Evolutionary conservation across 2,888 invertebrate species (phyloP).

Genomic region (Hypena proboscidalis): DNA sequence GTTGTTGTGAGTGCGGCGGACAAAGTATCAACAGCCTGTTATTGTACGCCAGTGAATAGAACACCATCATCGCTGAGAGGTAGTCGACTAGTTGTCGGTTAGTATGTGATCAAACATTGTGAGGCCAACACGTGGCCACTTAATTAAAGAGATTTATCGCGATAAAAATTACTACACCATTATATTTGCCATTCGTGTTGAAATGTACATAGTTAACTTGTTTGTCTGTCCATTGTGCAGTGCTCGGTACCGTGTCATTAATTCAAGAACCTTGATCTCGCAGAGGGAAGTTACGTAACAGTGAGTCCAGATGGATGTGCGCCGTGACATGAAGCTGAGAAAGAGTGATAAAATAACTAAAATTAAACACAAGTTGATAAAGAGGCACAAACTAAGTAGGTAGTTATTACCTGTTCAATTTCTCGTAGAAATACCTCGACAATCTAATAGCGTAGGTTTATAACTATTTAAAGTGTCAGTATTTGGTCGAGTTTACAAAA

Average conservation of each 20-base stretch:
- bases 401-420: slow-evolving; percentile 41
- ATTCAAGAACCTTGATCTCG: slow-evolving; percentile 54
- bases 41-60: slow-evolving; percentile 38
- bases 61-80: slow-evolving; percentile 62
- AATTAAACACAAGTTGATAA: slow-evolving; percentile 76
- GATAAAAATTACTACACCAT: slow-evolving; percentile 23
- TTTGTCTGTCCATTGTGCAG: slow-evolving; percentile 36
- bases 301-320: slow-evolving; percentile 56
- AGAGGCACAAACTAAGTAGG: slow-evolving; percentile 73
- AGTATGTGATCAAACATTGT: slow-evolving; percentile 67
- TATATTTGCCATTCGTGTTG: slow-evolving; percentile 14
- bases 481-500: slow-evolving; percentile 54
- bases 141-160: slow-evolving; percentile 45
- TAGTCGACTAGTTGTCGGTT: slow-evolving; percentile 52
- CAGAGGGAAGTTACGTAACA: slow-evolving; percentile 50
- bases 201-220: slow-evolving; percentile 35
- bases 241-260: slow-evolving; percentile 39
- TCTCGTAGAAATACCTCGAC: slow-evolving; percentile 24
- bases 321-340: slow-evolving; percentile 61
- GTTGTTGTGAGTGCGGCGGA: slow-evolving; percentile 22
- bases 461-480: slow-evolving; percentile 21
- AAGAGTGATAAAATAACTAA: slow-evolving; percentile 72
- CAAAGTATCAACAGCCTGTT: slow-evolving; percentile 38
- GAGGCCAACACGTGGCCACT: slow-evolving; percentile 64
- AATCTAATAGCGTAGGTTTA: slow-evolving; percentile 18